Base-by-base conservation (phyloP, 2,888 invertebrate species). In the Synergus laeviventris region DNA sequence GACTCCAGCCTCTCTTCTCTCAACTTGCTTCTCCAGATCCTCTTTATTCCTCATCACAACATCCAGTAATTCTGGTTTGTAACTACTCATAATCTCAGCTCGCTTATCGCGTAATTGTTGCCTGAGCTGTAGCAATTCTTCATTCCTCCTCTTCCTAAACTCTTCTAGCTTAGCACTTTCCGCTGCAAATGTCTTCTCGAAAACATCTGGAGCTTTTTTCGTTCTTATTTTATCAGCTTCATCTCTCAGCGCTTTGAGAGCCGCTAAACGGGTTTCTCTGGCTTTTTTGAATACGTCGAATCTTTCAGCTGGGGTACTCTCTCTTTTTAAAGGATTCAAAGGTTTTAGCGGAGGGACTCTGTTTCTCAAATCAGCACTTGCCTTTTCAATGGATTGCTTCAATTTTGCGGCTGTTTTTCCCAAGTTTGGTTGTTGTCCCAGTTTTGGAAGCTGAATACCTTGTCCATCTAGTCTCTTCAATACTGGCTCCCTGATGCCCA, bases 101-200 rank as follows among this genome's bases (percentile, higher is more conserved):
- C 81, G 80, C 60, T 81, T 86, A 0, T 76, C 79, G 1, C 80
- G 79, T 14, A 87, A 36, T 24, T 82, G 86, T 1, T 81, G 76
- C 16, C 79, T 85, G 9, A 87, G 36, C 18, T 78, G 83, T 11
- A 82, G 78, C 16, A 85, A 39, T 74, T 83, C 85, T 7, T 85
- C 82, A 0, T 66, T 54, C 2, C 83, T 82, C 59, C 77, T 82
- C 21, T 24, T 83, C 45, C 81, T 79, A n/a, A 75, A 74, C 5
- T 82, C 80, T 1, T 76, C 76, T 3, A 81, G 61, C 62, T 75
- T 84, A 1, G 66, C 60, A 16, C 78, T 76, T 59, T 78, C 77
- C 2, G 14, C 64, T 9, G 80, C 74, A 7, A 81, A 18, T 8
- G 1, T 21, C 8, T 36, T 66, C 14, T 70, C 45, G 1, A 49